These are phyloP conservation scores for Otus sunia DNA, from an alignment of 2,113 vertebrate genomes.

Conservation along the genomic window DNA sequence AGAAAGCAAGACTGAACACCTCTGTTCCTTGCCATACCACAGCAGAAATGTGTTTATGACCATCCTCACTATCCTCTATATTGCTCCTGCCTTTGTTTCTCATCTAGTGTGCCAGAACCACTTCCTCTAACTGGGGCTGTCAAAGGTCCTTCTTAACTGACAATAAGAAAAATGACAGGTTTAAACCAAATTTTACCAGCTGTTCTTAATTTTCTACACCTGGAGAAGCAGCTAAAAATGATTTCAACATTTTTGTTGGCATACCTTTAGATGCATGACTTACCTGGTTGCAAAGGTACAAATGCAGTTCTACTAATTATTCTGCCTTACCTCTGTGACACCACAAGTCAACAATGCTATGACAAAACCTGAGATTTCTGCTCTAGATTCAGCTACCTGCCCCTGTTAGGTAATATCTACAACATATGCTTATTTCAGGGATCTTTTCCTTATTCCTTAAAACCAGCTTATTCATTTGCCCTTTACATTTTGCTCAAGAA, in stretches of 20 bases:
- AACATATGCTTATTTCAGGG: not conserved
- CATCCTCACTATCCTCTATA: not conserved
- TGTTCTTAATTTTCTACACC: not conserved
- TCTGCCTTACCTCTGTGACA: not conserved
- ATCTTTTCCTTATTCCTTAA: not conserved
- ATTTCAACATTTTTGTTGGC: not conserved
- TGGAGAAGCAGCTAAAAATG: not conserved
- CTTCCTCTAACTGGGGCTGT: not conserved
- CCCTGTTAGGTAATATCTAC: not conserved
- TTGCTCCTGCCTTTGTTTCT: not conserved
- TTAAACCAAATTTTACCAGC: not conserved
- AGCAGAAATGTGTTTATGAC: not conserved
- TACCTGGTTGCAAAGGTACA: not conserved
- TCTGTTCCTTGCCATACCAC: not conserved
- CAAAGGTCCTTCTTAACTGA: not conserved
- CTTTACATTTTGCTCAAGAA: not conserved
- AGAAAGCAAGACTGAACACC: not conserved
- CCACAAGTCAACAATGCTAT: not conserved
- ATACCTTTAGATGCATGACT: not conserved
- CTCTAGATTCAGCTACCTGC: not conserved
- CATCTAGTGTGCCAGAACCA: not conserved
- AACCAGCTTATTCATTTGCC: not conserved
- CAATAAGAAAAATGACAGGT: accelerated
- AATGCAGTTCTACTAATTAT: not conserved
- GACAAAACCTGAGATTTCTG: not conserved